Evolutionary conservation across 2,888 invertebrate species (phyloP), one percentile per base, ranked within the genome.

Genomic region (Crematogaster levior): DNA sequence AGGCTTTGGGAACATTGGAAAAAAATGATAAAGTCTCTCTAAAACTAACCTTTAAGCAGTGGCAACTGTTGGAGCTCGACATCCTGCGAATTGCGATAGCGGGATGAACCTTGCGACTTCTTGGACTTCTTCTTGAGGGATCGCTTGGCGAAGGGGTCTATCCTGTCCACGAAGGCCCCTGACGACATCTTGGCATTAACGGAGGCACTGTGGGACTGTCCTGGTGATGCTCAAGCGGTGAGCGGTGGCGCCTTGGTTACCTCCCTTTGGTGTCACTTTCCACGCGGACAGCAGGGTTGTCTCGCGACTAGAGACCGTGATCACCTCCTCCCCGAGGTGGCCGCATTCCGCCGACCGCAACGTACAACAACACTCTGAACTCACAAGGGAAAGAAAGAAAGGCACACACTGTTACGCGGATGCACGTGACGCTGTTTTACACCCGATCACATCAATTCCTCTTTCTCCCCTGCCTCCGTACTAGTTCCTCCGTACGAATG

Each of bases 101-200:
- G 97, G 90, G 99, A 99, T 93, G 99, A 99, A 93, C 99, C 99
- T 96, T 99, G 99, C 95, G 99, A 99, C 96, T 98, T 98, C 96
- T 98, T 99, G 94, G 98, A 98, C 96, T 99, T 99, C 96, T 99
- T 98, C 96, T 99, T 98, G 93, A 99, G 95, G 93, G 99, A 99
- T 95, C 99, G 97, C 96, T 99, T 99, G 93, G 98, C 98, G 96
- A 99, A 99, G 94, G 99, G 99, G 96, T 99, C 99, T 96, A 99
- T 99, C 95, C 99, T 98, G 96, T 99, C 99, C 96, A 99, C 99
- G 96, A 99, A 98, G 95, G 98, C 97, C 96, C 97, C 97, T 96
- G 97, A 97, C 93, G 95, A 94, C 95, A 95, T 95, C 93, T 91
- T 93, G 92, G 87, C 85, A 86, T 83, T 90, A 90, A 87, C 87